These are phyloP conservation scores for Dicentrarchus labrax DNA, from an alignment of 2,113 vertebrate species.

Conservation along the genomic window DNA sequence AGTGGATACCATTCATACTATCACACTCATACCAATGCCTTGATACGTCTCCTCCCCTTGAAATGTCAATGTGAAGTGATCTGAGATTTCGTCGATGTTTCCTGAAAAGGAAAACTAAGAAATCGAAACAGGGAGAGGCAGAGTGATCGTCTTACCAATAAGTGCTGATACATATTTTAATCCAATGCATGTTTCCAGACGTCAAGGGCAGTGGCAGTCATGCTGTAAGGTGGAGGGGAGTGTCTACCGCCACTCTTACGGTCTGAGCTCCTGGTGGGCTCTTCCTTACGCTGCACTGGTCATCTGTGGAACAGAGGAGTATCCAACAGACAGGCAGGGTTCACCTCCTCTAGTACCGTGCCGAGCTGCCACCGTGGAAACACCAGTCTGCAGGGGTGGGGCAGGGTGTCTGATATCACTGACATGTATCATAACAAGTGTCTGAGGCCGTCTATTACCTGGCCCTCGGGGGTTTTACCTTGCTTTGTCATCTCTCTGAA, in stretches of 20 bases:
- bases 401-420: conserved; percentile 38
- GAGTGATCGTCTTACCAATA: conserved; percentile 80
- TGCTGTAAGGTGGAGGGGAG: conserved; percentile 29
- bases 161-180: conserved; percentile 78
- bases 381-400: conserved; percentile 33
- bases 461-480: conserved; percentile 12
- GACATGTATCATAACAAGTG: conserved; percentile 63
- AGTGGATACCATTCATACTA: conserved; percentile 64
- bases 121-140: conserved; percentile 66
- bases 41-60: conserved; percentile 63
- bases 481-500: conserved; percentile 39
- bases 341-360: conserved; percentile 29
- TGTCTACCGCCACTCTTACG: conserved; percentile 1
- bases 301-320: conserved; percentile 34
- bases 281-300: conserved; percentile 29
- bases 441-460: conserved; percentile 44
- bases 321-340: conserved; percentile 17
- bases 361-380: conserved; percentile 21
- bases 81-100: conserved; percentile 73
- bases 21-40: conserved; percentile 57
- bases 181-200: conserved; percentile 57
- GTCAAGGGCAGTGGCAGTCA: conserved; percentile 60
- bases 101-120: conserved; percentile 73
- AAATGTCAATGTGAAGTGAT: conserved; percentile 75
- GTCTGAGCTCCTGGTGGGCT: conserved; percentile 18